These are phyloP conservation scores for Danaus melanippus DNA, from an alignment of 1,140 invertebrate species.

Conservation along the genomic window DNA sequence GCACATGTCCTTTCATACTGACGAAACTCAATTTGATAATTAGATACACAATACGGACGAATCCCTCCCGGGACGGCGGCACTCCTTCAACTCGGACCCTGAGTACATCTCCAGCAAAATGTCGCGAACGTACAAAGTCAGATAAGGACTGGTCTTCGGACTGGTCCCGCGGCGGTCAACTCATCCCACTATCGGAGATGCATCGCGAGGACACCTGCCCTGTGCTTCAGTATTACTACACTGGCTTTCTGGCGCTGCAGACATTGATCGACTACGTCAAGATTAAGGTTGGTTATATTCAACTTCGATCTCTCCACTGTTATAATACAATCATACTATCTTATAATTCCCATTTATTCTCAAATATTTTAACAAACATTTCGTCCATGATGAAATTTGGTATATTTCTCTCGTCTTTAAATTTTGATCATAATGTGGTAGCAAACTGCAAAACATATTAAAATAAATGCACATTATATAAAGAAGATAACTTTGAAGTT, in stretches of 20 bases:
- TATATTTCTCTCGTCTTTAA: too few species aligned
- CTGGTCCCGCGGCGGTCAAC: conserved; percentile 75
- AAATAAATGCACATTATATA: too few species aligned
- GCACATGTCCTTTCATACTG: not conserved
- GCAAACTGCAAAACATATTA: too few species aligned
- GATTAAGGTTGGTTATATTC: conserved; percentile 71
- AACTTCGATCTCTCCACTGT: not conserved
- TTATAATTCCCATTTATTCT: too few species aligned
- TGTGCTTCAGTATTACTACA: conserved; percentile 82
- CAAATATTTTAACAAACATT: too few species aligned
- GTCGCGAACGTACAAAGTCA: conserved; percentile 73
- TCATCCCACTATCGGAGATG: conserved; percentile 77
- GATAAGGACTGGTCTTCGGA: conserved; percentile 59
- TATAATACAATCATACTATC: too few species aligned
- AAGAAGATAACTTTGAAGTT: too few species aligned
- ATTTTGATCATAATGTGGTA: too few species aligned
- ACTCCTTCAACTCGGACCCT: conserved; percentile 77
- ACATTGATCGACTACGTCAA: conserved; percentile 81
- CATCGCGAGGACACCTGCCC: conserved; percentile 75
- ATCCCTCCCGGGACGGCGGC: conserved; percentile 74
- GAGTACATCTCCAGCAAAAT: conserved; percentile 77
- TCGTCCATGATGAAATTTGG: too few species aligned
- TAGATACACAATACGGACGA: conserved; percentile 81
- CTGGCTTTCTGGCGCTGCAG: conserved; percentile 82
- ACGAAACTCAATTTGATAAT: not conserved